Evolutionary conservation across 37 sponge, comb jelly and placozoan species (phyloP), one percentile per base, ranked within the genome.

Genomic region (Tethya wilhelma): DNA sequence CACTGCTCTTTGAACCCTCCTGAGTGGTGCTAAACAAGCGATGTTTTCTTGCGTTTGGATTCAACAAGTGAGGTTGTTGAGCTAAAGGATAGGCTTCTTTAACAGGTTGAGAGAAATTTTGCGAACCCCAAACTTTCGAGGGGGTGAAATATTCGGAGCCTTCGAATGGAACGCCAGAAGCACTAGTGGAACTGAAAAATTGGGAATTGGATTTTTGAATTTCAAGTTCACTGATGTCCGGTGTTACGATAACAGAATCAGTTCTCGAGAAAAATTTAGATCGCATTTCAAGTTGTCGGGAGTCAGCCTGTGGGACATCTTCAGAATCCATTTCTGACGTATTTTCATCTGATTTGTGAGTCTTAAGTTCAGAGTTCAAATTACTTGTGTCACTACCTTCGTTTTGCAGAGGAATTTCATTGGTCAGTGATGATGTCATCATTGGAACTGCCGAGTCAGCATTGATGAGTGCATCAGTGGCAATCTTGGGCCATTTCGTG

Each of bases 41-140:
- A n/a, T 85, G 78, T 70, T 75, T 85, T 43, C 45, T 70, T 1
- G 86, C 82, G 30, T 68, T 62, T 25, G 91, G 83, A 67, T 72
- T 67, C 62, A 93, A 72, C 29, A 93, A 80, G 70, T 93, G 89
- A 17, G 93, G 93, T 45, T 85, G 89, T 62, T 89, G 64, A 23
- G 93, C 93, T 39, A 93, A 71, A n/a, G 93, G 93, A 32, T 76
- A 74, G 25, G 76, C 86, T 38, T 85, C 86, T n/a, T 20, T 69
- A 0, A 93, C 56, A 12, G 89, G 79, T 3, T 60, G 71, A 37
- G 59, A 67, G 57, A 88, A 88, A 42, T 9, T 30, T 29, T 26
- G 14, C 1, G 44, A 17, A 2, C 71, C 81, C 81, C 72, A 81
- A 7, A 36, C 63, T 46, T 60, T 71, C 2, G 60, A 38, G 72